These are phyloP conservation scores for Bombus superbus DNA, from an alignment of 1,140 invertebrate species.

Conservation along the genomic window DNA sequence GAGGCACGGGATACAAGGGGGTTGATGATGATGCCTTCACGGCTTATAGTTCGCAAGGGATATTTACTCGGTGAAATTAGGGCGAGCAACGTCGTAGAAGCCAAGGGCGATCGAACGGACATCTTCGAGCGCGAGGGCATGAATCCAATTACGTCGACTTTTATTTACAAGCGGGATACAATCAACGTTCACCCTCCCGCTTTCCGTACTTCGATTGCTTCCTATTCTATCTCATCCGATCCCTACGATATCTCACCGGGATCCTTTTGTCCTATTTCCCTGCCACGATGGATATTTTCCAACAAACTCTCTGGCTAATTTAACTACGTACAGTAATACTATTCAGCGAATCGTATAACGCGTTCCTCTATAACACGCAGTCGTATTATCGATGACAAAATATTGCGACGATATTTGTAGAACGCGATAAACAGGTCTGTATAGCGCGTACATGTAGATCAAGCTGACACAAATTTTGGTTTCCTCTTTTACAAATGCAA, in stretches of 20 bases:
- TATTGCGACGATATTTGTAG: neutral
- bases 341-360: neutral
- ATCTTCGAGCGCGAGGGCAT: slow-evolving; percentile 37
- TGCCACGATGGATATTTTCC: neutral
- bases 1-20: neutral
- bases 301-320: neutral
- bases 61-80: slow-evolving; percentile 32
- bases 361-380: neutral
- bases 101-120: neutral
- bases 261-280: neutral
- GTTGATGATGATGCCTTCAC: neutral
- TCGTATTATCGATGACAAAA: neutral
- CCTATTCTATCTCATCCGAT: slow-evolving; percentile 6
- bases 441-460: too few relatives aligned
- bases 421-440: too few relatives aligned
- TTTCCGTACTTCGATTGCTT: slow-evolving; percentile 5
- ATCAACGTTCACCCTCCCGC: slow-evolving; percentile 35
- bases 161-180: slow-evolving; percentile 40
- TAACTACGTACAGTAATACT: neutral
- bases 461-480: too few relatives aligned
- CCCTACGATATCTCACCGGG: neutral
- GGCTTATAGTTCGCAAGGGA: slow-evolving; percentile 10
- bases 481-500: too few relatives aligned
- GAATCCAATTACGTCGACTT: slow-evolving; percentile 49
- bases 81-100: neutral